These are phyloP conservation scores for Chlamydotis undulata DNA, from an alignment of 2,113 vertebrate genomes.

Conservation along the genomic window DNA sequence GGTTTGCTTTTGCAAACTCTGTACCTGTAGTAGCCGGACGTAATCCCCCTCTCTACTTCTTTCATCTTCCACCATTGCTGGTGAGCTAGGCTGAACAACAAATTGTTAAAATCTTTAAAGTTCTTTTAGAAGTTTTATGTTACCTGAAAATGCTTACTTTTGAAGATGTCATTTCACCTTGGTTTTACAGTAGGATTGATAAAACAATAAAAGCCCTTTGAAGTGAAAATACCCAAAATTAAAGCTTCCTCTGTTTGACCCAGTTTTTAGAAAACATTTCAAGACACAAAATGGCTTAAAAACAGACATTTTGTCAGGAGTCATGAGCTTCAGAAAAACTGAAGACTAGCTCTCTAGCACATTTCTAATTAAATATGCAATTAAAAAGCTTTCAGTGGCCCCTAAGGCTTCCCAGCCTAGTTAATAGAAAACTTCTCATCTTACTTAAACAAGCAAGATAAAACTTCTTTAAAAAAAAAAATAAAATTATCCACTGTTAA, in stretches of 20 bases:
- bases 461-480: conserved; percentile 4
- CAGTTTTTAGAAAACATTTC: conserved; percentile 61
- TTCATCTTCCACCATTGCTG: background rate
- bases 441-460: conserved; percentile 65
- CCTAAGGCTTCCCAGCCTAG: conserved; percentile 60
- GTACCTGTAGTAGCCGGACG: background rate
- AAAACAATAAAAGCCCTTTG: conserved; percentile 60
- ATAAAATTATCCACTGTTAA: background rate
- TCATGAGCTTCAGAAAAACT: conserved; percentile 62
- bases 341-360: conserved; percentile 43
- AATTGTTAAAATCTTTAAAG: conserved; percentile 37
- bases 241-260: conserved; percentile 58
- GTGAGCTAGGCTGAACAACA: conserved; percentile 12
- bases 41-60: background rate
- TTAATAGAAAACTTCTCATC: conserved; percentile 69
- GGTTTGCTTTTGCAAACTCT: background rate
- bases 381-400: conserved; percentile 73
- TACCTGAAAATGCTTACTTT: conserved; percentile 54
- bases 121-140: conserved; percentile 27
- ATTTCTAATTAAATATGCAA: conserved; percentile 80
- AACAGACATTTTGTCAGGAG: conserved; percentile 63
- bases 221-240: conserved; percentile 70
- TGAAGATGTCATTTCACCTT: conserved; percentile 53
- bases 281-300: conserved; percentile 59
- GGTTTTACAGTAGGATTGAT: conserved; percentile 29